Conservation (phyloP, 1,140 invertebrate species). For the Cephus cinctus region DNA sequence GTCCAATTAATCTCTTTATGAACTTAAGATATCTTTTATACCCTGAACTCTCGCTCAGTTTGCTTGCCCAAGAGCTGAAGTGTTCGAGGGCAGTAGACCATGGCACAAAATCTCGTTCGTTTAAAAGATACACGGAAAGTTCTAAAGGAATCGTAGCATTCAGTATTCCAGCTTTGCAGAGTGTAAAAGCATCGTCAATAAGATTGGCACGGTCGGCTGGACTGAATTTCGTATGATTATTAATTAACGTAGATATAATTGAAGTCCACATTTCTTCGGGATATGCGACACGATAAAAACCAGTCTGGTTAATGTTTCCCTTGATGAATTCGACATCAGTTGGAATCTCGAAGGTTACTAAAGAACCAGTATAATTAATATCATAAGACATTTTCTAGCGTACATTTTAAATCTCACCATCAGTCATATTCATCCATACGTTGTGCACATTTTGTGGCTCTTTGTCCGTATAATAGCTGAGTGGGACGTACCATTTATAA, state of each 20-base stretch:
- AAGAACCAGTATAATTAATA: constrained; percentile 17
- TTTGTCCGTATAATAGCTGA: constrained; percentile 70
- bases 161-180: constrained; percentile 72
- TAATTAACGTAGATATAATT: constrained; percentile 68
- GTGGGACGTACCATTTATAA: constrained; percentile 76
- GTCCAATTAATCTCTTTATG: constrained; percentile 61
- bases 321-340: constrained; percentile 75
- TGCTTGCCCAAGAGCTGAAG: constrained; percentile 66
- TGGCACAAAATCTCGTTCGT: constrained; percentile 73
- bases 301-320: constrained; percentile 82
- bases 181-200: constrained; percentile 75
- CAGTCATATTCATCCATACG: constrained; percentile 75
- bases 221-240: constrained; percentile 68
- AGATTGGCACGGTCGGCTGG: constrained; percentile 73
- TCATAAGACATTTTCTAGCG: background rate
- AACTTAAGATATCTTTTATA: constrained; percentile 67
- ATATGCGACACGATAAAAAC: constrained; percentile 87
- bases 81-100: constrained; percentile 73
- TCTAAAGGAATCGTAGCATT: constrained; percentile 68
- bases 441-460: constrained; percentile 48
- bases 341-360: constrained; percentile 67
- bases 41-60: constrained; percentile 65
- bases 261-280: constrained; percentile 74
- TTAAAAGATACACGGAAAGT: constrained; percentile 68
- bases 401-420: constrained; percentile 55